Evolutionary conservation across 2,113 vertebrate species (phyloP), one percentile per base, ranked within the genome.

Genomic region (Cheirogaleus medius): DNA sequence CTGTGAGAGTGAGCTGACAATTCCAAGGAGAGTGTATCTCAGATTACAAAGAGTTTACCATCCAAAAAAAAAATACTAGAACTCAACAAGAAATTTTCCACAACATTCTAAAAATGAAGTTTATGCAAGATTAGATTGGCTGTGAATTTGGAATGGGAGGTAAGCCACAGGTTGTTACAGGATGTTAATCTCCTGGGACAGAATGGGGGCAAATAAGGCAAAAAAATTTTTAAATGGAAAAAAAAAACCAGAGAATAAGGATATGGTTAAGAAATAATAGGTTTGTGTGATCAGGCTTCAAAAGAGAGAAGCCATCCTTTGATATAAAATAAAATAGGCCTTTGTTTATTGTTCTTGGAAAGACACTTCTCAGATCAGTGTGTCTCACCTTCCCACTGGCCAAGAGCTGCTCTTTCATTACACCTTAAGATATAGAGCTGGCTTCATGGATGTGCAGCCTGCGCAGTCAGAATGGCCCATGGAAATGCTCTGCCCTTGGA

Each of bases 201-300:
- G 27, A 85, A 2, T 54, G 25, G 42, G 13, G 20, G 2, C 34
- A 39, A 58, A 42, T 58, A 52, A 60, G 47, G 15, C 52, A 25
- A 91, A 49, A 49, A 93, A 78, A 42, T 91, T 87, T 93, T 52
- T 52, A 90, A 88, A 83, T 86, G 44, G 7, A 10, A 34, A 20
- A 39, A 77, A 42, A 20, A 29, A 32, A 11, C 4, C 4, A 69
- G 23, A 77, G 11, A 85, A 82, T 63, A 42, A 77, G 13, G 37
- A 73, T 32, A 20, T 71, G 29, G 10, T 25, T 64, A 37, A 71
- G 44, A 94, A 83, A 87, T 88, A 27, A 73, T 32, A 87, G 5
- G 60, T 83, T 20, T 86, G 32, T 80, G 32, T 93, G 74, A 54
- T 20, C 34, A 54, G 47, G 8, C 1, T 64, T 34, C n/a, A 64